Base-by-base conservation (phyloP, 2,797 vertebrate species). In the Taenioides sp. region DNA sequence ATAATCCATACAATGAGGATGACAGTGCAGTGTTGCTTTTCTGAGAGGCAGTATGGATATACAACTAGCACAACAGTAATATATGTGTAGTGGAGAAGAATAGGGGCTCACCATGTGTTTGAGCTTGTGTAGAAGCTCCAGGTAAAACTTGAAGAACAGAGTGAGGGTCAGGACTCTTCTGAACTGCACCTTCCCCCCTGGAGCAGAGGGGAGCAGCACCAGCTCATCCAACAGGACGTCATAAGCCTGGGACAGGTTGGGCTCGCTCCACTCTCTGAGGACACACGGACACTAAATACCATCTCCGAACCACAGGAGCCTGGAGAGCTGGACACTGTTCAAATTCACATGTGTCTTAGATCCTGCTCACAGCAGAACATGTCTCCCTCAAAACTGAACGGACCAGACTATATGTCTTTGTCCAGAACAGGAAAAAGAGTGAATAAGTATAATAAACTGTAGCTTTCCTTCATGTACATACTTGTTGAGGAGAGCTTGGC, bases 141-240 rank as follows among this genome's bases (percentile, higher is more conserved):
- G 88, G 85, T 96, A 91, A 88, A 98, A 98, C 69, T 90, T 96
- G 89, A 97, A 98, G 80, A 98, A 85, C 83, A 97, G 94, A 87
- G 95, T 96, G 87, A 97, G 81, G 1, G 94, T 85, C 79, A 98
- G 82, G 17, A 94, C 94, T 75, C 92, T 94, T 68, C 94, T 94
- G 80, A 96, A 98, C 70, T 94, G 91, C 54, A 92, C 89, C 70
- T 91, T 94, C 16, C 93, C 96, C 7, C 94, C 95, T 0, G 87
- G 90, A 70, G 91, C 91, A 0, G 93, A 93, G 0, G 80, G 85
- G 18, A 87, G 89, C 25, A 95, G 78, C 37, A 63, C 67, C 71
- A 97, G 66, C 83, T 98, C 96, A 0, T 95, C 91, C 82, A 96
- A 90, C 49, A 97, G 71, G 37, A 91, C 20, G 27, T 89, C 89